These are phyloP conservation scores for Sardinella longiceps DNA, from an alignment of 2,797 vertebrate genomes.

Conservation along the genomic window DNA sequence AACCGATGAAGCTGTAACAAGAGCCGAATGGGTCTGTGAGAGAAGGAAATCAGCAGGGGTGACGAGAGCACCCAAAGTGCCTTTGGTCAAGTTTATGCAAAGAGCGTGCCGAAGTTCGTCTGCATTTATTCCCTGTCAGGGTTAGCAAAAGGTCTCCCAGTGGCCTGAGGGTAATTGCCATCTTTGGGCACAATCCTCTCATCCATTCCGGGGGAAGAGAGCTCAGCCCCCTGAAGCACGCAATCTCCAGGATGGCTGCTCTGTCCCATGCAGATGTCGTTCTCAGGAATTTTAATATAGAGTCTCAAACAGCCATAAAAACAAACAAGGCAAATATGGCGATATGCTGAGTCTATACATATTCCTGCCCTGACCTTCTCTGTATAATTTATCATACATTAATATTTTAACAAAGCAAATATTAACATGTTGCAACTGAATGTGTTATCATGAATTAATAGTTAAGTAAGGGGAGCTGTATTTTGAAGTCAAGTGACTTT, in stretches of 20 bases:
- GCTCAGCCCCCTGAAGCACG: slow-evolving; percentile 79
- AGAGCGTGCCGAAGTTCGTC: slow-evolving; percentile 58
- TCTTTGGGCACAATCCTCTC: slow-evolving; percentile 47
- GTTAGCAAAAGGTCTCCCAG: slow-evolving; percentile 61
- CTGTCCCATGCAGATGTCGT: background rate
- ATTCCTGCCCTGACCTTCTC: background rate
- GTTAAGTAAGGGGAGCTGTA: background rate
- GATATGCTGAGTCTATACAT: slow-evolving; percentile 4
- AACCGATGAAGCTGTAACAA: slow-evolving; percentile 52
- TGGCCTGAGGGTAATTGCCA: slow-evolving; percentile 52
- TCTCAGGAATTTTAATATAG: background rate
- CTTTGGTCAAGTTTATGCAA: slow-evolving; percentile 61
- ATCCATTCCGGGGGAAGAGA: slow-evolving; percentile 40
- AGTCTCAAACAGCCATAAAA: background rate
- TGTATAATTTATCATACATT: slow-evolving; percentile 35
- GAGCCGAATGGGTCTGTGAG: slow-evolving; percentile 44
- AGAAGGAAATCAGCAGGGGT: slow-evolving; percentile 36
- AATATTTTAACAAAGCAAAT: slow-evolving; percentile 54
- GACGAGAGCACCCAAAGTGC: slow-evolving; percentile 46
- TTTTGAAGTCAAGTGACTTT: slow-evolving; percentile 16
- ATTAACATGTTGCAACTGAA: slow-evolving; percentile 48
- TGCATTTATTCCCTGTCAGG: slow-evolving; percentile 58
- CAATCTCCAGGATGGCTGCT: slow-evolving; percentile 79
- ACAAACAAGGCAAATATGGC: background rate
- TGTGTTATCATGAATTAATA: slow-evolving; percentile 34